These are phyloP conservation scores for Rhinolophus ferrumequinum DNA, from an alignment of 2,113 vertebrate genomes.

Conservation along the genomic window DNA sequence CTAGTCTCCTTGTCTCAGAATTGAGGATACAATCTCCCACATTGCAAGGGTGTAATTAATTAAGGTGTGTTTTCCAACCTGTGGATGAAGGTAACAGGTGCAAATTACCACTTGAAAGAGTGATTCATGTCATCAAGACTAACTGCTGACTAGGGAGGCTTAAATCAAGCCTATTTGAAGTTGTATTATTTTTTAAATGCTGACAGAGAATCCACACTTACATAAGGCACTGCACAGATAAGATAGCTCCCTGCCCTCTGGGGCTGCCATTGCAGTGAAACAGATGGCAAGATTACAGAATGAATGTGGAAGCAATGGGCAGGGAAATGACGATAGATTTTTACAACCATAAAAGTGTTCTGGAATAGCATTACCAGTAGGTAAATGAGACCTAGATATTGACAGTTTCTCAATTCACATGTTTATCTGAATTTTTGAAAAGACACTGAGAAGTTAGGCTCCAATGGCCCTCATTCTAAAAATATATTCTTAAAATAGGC, in stretches of 20 bases:
- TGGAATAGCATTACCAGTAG: not conserved
- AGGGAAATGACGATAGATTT: not conserved
- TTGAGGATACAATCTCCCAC: not conserved
- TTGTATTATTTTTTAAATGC: constrained; percentile 78
- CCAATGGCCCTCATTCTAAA: not conserved
- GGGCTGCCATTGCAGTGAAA: constrained; percentile 53
- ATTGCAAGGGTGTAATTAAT: constrained; percentile 68
- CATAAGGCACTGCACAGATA: constrained; percentile 54
- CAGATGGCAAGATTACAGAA: constrained; percentile 63
- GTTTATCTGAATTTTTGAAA: constrained; percentile 10
- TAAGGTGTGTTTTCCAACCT: constrained; percentile 70
- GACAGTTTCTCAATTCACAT: constrained; percentile 24
- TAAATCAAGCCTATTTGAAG: constrained; percentile 77
- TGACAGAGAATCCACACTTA: constrained; percentile 70
- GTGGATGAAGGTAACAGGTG: constrained; percentile 80
- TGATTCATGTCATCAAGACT: constrained; percentile 67
- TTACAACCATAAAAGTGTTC: constrained; percentile 6
- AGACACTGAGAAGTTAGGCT: not conserved
- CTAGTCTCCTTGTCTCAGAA: not conserved
- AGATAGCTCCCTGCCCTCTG: constrained; percentile 62
- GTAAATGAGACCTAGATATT: not conserved
- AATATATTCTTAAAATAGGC: not conserved
- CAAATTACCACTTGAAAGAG: constrained; percentile 81
- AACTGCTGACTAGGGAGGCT: constrained; percentile 75
- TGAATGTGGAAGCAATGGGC: constrained; percentile 7